Base-by-base conservation (phyloP, 2,113 vertebrate species). In the Gallinago jamesoni region DNA sequence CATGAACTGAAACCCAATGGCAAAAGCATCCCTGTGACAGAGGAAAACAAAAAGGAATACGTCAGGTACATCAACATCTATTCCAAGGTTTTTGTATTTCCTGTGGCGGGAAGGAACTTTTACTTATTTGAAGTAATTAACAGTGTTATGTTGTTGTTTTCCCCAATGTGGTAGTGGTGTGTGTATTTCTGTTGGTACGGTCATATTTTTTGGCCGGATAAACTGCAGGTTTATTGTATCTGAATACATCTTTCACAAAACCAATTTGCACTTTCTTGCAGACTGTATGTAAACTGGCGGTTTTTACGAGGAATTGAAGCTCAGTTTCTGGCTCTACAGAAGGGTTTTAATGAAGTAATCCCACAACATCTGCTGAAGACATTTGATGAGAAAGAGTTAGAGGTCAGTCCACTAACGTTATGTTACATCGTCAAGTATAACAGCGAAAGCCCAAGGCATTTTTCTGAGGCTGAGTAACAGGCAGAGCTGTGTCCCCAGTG, bases 311-410 rank as follows among this genome's bases (percentile, higher is more conserved):
- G 99, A 89, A 99, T 99, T 22, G 99, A 99, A 97, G 99, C 99
- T 28, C 99, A 99, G 95, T 99, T 99, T 97, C 98, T 99, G 97
- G 99, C 99, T 25, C 98, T 99, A 79, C 99, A 99, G 98, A 99
- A 99, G 91, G 99, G 99, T 92, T 99, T 99, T 98, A 99, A 99
- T 78, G 99, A 99, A 98, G 99, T 99, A 97, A 99, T 99, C 97
- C 99, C 99, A 30, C 99, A 99, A 88, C 99, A 99, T 97, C 98
- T 99, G 96, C 98, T 99, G 94, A 99, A 99, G 98, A 98, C 99
- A 45, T 99, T 99, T 78, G 99, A 99, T 88, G 99, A 99, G 98
- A 99, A 99, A 94, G 99, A 99, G 97, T 97, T 99, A 21, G 99
- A 99, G 99, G 99, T 99, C 96, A 95, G 97, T 98, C 76, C 63